phyloP scores from a whole-genome alignment of 2,888 invertebrate species.

The Andrena minutula region DNA sequence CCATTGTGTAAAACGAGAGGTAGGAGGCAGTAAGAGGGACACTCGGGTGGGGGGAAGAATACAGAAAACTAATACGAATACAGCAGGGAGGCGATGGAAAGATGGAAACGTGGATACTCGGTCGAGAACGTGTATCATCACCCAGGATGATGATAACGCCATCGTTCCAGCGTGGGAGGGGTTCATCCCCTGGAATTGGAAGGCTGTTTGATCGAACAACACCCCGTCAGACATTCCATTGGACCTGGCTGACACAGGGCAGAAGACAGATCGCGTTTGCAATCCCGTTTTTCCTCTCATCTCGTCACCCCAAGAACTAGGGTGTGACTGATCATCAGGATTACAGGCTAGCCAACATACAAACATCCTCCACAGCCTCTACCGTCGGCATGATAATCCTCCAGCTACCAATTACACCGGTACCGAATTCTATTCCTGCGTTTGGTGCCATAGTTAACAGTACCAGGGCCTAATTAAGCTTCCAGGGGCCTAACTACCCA shows the following conservation, averaged over 20 bases:
- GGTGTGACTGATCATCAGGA: too few relatives aligned
- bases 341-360: too few relatives aligned
- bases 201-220: not conserved
- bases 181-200: conserved; percentile 1
- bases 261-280: not conserved
- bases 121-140: not conserved
- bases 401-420: too few relatives aligned
- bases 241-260: not conserved
- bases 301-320: not conserved
- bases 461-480: too few relatives aligned
- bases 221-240: not conserved
- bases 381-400: too few relatives aligned
- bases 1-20: conserved; percentile 6
- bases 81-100: not conserved
- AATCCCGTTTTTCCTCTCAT: not conserved
- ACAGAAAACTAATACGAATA: not conserved
- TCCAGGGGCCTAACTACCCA: too few relatives aligned
- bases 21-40: too few relatives aligned
- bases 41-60: not conserved
- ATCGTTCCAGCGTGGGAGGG: not conserved
- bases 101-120: not conserved
- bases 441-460: too few relatives aligned
- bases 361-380: too few relatives aligned
- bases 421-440: too few relatives aligned
- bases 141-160: not conserved